phyloP scores from a whole-genome alignment of 2,113 vertebrate species.

The Neogobius melanostomus region DNA sequence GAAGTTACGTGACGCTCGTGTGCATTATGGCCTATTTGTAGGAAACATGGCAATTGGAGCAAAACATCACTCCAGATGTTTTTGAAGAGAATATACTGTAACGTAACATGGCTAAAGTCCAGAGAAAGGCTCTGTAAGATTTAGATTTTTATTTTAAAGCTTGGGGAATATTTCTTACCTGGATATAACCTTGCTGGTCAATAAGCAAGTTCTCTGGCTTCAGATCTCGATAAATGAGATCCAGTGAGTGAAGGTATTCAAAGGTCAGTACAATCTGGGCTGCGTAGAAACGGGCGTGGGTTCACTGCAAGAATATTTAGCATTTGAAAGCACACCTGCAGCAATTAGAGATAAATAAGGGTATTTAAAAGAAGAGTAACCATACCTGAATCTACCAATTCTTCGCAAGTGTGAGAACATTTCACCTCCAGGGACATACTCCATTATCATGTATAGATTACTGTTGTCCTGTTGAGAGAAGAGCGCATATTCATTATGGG shows the following conservation, averaged over 20 bases:
- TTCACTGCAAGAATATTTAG: constrained; percentile 74
- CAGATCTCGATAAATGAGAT: constrained; percentile 94
- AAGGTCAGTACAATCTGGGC: constrained; percentile 95
- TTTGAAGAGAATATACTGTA: no score
- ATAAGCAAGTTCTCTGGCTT: constrained; percentile 95
- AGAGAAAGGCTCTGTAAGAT: no score
- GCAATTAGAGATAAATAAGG: neutral
- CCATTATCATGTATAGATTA: constrained; percentile 95
- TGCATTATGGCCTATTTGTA: no score
- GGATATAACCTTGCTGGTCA: constrained; percentile 92
- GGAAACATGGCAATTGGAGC: no score
- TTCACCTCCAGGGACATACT: constrained; percentile 90
- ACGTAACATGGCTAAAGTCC: no score
- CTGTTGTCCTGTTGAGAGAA: constrained; percentile 81
- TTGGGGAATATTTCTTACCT: constrained; percentile 63
- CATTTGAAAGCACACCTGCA: constrained; percentile 21
- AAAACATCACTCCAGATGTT: no score
- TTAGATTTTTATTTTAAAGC: neutral
- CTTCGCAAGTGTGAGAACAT: constrained; percentile 93
- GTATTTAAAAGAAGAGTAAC: neutral
- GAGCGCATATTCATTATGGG: neutral
- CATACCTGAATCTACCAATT: constrained; percentile 90
- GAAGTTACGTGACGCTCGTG: no score
- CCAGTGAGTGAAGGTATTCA: constrained; percentile 92
- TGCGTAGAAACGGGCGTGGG: constrained; percentile 93